Evolutionary conservation across 2,888 invertebrate genomes (phyloP), one percentile per base, ranked within the genome.

Genomic region (Hyles lineata): DNA sequence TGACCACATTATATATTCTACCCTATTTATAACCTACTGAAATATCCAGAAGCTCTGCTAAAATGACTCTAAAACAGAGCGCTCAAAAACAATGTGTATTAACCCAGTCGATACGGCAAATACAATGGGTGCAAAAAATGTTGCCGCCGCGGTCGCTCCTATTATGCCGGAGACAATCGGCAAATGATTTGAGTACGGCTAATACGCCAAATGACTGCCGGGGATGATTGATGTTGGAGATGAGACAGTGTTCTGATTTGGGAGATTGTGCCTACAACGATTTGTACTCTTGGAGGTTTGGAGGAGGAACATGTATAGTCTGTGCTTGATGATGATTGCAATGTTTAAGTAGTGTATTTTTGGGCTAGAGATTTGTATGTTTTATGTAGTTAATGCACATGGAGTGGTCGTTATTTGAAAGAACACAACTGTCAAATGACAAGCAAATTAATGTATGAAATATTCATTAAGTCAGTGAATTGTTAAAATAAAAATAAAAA

Each of bases 121-220:
- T 80, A 86, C 86, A 82, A 82, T 76, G 75, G 73, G 19, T 73
- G 76, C 74, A 77, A 77, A 77, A 80, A 76, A 78, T 76, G 74
- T 74, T 74, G 77, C 77, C 73, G 76, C 77, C 59, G 73, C 73
- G 74, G 61, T 72, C 76, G 72, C 74, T 77, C 69, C 79, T 78
- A 79, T 79, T 79, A 82, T 78, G 78, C 80, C 80, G 78, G 79
- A 79, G 81, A 88, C 88, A 91, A 91, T 91, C 90, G 89, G 85
- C 85, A 87, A 90, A 90, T 90, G 89, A 90, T 91, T 87, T 85
- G 81, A 82, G 84, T 80, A 80, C 85, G 81, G 85, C 89, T 89
- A 90, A 90, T 90, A 89, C 87, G 82, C 81, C 83, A 85, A 87
- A 88, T 88, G 89, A 89, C 86, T 80, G 87, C 76, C 83, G 80